Percentiles rank a stretch among this genome's conserved stretches.
Conservation (phyloP, 2,797 vertebrate genomes). For the Phoebastria nigripes region DNA sequence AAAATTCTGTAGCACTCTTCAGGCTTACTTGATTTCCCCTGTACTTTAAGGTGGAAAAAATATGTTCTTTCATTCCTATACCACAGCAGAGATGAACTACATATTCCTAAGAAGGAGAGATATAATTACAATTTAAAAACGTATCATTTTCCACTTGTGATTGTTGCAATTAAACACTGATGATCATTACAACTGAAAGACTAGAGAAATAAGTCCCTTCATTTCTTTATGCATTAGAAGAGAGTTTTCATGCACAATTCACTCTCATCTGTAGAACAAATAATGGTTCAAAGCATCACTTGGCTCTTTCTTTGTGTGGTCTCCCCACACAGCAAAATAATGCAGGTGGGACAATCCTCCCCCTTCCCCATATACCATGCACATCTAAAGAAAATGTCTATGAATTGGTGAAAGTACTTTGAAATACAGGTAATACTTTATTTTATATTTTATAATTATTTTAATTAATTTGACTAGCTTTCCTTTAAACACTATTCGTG, state of each 20-base stretch:
- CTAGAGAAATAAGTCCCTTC: not conserved
- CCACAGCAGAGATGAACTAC: not conserved
- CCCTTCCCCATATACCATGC: not conserved
- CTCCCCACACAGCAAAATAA: not conserved
- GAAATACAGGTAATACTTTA: not conserved
- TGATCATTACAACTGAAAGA: not conserved
- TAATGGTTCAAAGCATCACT: not conserved
- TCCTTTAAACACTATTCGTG: not conserved
- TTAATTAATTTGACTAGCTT: not conserved
- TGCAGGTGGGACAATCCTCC: not conserved
- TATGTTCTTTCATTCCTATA: not conserved
- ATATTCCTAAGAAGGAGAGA: not conserved
- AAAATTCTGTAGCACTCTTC: not conserved
- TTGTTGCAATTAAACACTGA: not conserved
- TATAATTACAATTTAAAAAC: not conserved
- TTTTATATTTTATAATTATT: not conserved
- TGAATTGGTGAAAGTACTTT: not conserved
- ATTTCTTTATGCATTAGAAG: not conserved
- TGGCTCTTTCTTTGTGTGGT: not conserved
- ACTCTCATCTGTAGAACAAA: not conserved
- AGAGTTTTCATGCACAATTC: not conserved
- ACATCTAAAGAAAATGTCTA: not conserved
- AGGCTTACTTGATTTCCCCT: not conserved
- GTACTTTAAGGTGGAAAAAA: not conserved
- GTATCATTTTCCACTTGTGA: not conserved